phyloP scores from a whole-genome alignment of 2,797 vertebrate species.

The Chrysocyon brachyurus region DNA sequence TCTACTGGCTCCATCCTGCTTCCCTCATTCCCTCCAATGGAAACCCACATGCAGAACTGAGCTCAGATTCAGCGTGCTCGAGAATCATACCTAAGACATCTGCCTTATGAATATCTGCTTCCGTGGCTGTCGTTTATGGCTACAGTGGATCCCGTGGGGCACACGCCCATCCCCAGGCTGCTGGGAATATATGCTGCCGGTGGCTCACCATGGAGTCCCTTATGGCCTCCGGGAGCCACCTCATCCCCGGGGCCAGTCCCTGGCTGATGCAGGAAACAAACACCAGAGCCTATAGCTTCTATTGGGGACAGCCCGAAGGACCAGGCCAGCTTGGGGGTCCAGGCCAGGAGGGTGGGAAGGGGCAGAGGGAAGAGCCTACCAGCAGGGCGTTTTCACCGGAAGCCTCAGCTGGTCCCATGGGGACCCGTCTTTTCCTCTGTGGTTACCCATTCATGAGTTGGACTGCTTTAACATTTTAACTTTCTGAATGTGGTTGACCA shows the following conservation, averaged over 20 bases:
- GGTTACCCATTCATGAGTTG: neutral
- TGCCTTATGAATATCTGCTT: neutral
- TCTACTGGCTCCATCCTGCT: neutral
- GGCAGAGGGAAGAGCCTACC: neutral
- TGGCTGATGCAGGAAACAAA: neutral
- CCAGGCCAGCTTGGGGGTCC: neutral
- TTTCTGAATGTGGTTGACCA: slow-evolving; percentile 14
- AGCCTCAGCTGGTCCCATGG: neutral
- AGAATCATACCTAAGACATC: neutral
- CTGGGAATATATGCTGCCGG: neutral
- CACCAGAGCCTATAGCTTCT: neutral
- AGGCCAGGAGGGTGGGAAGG: neutral
- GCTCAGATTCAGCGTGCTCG: neutral
- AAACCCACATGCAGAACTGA: neutral
- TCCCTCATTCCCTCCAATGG: neutral
- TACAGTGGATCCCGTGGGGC: neutral
- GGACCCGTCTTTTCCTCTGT: neutral
- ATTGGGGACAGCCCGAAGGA: neutral
- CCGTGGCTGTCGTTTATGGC: neutral
- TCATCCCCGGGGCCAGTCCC: neutral
- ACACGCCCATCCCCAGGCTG: neutral
- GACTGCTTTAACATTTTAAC: neutral
- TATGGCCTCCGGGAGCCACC: neutral
- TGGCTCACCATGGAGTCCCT: neutral
- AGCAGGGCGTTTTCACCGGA: rapidly evolving